Percentiles rank a stretch among this genome's conserved stretches.
Evolutionary conservation across 2,888 invertebrate genomes (phyloP).

Genomic region (Rugalucina vietnamica): DNA sequence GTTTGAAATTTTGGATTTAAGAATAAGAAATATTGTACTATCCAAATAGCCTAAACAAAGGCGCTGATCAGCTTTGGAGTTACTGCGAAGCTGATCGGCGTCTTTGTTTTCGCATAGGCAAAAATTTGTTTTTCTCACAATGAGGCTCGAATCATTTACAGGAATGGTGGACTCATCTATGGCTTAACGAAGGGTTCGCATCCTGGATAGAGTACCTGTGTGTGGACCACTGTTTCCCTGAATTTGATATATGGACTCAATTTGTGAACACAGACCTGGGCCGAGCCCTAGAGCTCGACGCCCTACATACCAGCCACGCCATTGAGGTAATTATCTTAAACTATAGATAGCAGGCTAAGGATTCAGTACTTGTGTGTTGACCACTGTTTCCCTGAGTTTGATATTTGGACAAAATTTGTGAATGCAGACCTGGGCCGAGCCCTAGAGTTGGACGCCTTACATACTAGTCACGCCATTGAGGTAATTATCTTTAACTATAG

Average conservation of each 20-base stretch:
- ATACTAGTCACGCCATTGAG: conserved; percentile 98
- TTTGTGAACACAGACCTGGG: conserved; percentile 96
- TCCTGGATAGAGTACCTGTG: conserved; percentile 98
- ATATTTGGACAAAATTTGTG: conserved; percentile 98
- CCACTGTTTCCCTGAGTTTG: conserved; percentile 96
- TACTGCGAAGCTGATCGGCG: no score
- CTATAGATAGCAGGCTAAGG: no score
- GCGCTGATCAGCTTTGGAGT: no score
- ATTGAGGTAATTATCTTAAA: no score
- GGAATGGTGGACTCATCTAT: conserved; percentile 98
- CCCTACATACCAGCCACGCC: conserved; percentile 95
- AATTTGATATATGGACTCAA: conserved; percentile 98
- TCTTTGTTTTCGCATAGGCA: no score
- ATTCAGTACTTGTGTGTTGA: conserved; percentile 97
- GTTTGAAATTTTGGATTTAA: no score
- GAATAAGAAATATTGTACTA: no score
- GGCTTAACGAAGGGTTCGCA: conserved; percentile 98
- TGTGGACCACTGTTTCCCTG: conserved; percentile 95
- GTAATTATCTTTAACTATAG: no score
- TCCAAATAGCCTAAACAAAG: no score
- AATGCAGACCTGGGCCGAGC: conserved; percentile 94
- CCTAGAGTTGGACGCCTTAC: conserved; percentile 90
- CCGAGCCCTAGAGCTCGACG: conserved; percentile 91
- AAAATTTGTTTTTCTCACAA: no score
- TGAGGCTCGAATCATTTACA: no score